Evolutionary conservation across 2,797 vertebrate species (phyloP).

Genomic region (Notamacropus eugenii): DNA sequence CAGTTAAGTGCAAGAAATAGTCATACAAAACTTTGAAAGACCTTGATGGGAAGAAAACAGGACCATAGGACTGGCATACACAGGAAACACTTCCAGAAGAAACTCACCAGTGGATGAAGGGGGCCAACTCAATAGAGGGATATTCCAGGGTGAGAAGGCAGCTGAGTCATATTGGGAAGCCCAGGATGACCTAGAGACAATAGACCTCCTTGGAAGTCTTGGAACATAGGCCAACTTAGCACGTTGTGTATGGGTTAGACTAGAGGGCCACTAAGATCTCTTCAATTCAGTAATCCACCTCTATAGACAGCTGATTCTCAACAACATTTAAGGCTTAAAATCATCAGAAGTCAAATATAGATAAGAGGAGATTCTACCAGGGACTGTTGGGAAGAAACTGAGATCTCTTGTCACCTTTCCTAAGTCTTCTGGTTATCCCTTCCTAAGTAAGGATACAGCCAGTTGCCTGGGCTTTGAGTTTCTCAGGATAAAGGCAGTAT

Average conservation of each 20-base stretch:
- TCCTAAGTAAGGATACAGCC: neutral
- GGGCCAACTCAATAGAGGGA: neutral
- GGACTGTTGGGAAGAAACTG: neutral
- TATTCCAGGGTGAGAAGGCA: neutral
- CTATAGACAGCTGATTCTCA: neutral
- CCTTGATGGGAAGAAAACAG: neutral
- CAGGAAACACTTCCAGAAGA: neutral
- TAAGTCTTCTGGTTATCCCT: neutral
- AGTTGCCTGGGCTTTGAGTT: neutral
- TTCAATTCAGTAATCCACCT: neutral
- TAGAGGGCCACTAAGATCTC: neutral
- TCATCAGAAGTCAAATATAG: neutral
- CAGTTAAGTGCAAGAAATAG: neutral
- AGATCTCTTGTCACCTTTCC: neutral
- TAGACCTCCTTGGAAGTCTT: neutral
- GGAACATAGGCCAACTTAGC: neutral
- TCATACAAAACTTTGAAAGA: neutral
- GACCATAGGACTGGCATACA: neutral
- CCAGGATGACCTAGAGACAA: neutral
- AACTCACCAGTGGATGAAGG: neutral
- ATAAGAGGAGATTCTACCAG: neutral
- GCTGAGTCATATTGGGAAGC: neutral
- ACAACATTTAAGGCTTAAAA: neutral
- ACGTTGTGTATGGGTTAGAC: neutral
- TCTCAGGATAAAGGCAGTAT: neutral